phyloP scores from a whole-genome alignment of 1,140 invertebrate species.

The Brachystomella parvula region DNA sequence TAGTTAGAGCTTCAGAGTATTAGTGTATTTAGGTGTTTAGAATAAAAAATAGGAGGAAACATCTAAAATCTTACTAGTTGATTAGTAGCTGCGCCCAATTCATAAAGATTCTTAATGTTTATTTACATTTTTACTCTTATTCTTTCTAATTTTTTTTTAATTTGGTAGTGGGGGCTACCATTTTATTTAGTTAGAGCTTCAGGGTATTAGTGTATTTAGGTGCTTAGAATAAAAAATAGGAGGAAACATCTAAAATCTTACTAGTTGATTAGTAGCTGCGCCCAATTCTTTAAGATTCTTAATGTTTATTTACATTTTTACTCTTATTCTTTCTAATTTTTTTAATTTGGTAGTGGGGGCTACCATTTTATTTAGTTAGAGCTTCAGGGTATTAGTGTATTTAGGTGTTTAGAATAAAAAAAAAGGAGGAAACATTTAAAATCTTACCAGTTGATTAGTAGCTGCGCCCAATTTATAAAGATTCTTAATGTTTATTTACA shows the following conservation, averaged over 20 bases:
- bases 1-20: too few species aligned
- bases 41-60: too few species aligned
- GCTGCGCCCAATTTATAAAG: slow-evolving; percentile 29
- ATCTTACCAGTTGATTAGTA: slow-evolving; percentile 35
- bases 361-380: slow-evolving; percentile 35
- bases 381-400: too few species aligned
- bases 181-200: slow-evolving; percentile 37
- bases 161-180: slow-evolving; percentile 26
- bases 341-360: slow-evolving; percentile 26
- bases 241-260: slow-evolving; percentile 34
- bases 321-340: slow-evolving; percentile 13
- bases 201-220: too few species aligned
- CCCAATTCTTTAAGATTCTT: slow-evolving; percentile 28
- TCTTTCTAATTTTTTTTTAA: slow-evolving; percentile 28
- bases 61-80: slow-evolving; percentile 37
- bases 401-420: slow-evolving; percentile 8
- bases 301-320: slow-evolving; percentile 23
- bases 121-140: neutral
- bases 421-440: slow-evolving; percentile 32
- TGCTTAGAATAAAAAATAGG: too few species aligned
- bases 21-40: neutral
- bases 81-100: slow-evolving; percentile 31
- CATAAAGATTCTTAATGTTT: slow-evolving; percentile 35
- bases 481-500: slow-evolving; percentile 30
- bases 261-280: slow-evolving; percentile 35